These are phyloP conservation scores for Plagodis pulveraria DNA, from an alignment of 2,888 invertebrate genomes.

Conservation along the genomic window DNA sequence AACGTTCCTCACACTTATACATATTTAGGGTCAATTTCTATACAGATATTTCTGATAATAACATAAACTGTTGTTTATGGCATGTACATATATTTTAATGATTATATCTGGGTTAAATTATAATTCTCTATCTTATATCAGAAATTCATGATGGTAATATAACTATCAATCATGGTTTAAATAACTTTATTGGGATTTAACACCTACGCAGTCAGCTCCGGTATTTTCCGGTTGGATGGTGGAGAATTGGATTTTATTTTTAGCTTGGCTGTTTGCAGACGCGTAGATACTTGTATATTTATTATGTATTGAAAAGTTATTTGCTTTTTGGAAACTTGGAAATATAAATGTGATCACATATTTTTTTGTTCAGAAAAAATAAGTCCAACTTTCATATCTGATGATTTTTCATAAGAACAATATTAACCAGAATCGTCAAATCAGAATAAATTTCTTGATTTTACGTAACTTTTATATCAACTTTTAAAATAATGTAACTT, in stretches of 20 bases:
- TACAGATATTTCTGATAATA: conserved; percentile 45
- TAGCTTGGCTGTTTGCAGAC: conserved; percentile 10
- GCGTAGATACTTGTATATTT: background rate
- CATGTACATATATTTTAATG: conserved; percentile 40
- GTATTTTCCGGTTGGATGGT: conserved; percentile 31
- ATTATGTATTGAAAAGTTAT: background rate
- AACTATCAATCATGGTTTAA: conserved; percentile 36
- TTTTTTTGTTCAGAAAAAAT: too few relatives aligned
- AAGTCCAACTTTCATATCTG: too few relatives aligned
- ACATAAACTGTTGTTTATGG: conserved; percentile 49
- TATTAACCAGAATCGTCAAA: too few relatives aligned
- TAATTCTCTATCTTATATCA: conserved; percentile 34
- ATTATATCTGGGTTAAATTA: conserved; percentile 38
- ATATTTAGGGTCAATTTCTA: conserved; percentile 52
- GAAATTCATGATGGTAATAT: conserved; percentile 35
- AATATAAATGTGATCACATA: background rate
- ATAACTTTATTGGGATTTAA: conserved; percentile 35
- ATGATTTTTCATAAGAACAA: too few relatives aligned
- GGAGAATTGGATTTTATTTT: conserved; percentile 35
- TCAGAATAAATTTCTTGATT: too few relatives aligned
- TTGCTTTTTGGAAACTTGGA: background rate
- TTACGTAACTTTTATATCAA: too few relatives aligned
- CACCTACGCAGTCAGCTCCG: conserved; percentile 30
- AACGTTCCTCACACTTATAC: conserved; percentile 59
- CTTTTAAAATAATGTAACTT: too few relatives aligned